A percentile compares a stretch with the other conserved stretches of the same genome.
Conservation (phyloP, 2,888 invertebrate species). For the Heteromyza rotundicornis region DNA sequence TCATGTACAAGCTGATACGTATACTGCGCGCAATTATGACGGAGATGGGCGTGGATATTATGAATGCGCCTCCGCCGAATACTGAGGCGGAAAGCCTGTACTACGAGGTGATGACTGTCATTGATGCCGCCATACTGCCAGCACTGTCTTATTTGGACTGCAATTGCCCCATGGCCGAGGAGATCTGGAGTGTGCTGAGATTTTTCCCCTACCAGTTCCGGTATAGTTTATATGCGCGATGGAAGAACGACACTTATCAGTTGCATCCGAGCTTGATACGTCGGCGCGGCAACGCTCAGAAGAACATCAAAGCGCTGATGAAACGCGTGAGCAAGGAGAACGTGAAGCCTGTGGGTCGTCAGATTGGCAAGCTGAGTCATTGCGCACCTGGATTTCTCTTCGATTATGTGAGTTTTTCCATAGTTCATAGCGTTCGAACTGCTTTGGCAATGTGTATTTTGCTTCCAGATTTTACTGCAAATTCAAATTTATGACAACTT, state of each 20-base stretch:
- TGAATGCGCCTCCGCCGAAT: conserved; percentile 53
- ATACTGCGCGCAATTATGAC: conserved; percentile 62
- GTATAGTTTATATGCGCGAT: conserved; percentile 87
- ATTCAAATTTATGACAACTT: conserved; percentile 94
- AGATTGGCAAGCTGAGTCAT: conserved; percentile 96
- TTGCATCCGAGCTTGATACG: conserved; percentile 84
- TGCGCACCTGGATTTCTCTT: conserved; percentile 95
- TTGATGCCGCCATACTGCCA: conserved; percentile 90
- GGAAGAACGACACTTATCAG: conserved; percentile 91
- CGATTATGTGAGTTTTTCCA: conserved; percentile 76
- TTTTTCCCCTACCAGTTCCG: conserved; percentile 83
- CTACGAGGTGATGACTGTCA: conserved; percentile 81
- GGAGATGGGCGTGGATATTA: conserved; percentile 60
- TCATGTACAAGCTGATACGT: conserved; percentile 85
- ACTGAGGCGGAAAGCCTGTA: conserved; percentile 69
- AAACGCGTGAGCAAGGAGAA: conserved; percentile 98
- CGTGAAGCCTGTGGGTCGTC: conserved; percentile 93
- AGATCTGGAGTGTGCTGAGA: conserved; percentile 90
- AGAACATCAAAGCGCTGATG: conserved; percentile 94
- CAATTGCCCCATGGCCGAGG: conserved; percentile 96
- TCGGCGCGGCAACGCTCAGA: conserved; percentile 84
- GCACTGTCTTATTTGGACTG: conserved; percentile 89
- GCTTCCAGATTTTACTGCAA: conserved; percentile 71
- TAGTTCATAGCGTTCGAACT: too few species aligned
- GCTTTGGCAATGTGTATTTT: conserved; percentile 13